Conservation (phyloP, 2,888 invertebrate species). For the Notodonta dromedarius region DNA sequence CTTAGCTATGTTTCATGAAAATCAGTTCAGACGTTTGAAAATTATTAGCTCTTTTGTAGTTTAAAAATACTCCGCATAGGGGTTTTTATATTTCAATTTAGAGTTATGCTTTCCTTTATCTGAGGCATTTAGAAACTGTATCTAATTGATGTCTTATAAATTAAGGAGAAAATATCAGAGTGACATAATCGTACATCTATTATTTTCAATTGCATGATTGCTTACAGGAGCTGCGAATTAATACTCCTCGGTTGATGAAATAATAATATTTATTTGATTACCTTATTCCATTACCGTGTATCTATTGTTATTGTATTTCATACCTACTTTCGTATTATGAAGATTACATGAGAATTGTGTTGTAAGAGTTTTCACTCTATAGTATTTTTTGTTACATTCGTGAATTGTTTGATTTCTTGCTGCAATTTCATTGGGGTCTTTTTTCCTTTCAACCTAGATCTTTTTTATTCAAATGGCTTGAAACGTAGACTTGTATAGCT, state of each 20-base stretch:
- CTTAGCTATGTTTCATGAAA: too few species aligned
- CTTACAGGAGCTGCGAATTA: neutral
- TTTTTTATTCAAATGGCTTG: neutral
- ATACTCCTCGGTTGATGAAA: neutral
- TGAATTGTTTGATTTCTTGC: neutral
- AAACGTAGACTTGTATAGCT: neutral
- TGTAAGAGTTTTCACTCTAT: neutral
- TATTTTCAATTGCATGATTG: neutral
- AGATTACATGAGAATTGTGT: neutral
- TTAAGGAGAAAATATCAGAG: too few species aligned
- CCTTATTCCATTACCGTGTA: neutral
- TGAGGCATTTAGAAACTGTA: too few species aligned
- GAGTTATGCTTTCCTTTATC: too few species aligned
- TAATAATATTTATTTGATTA: neutral
- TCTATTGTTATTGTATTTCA: neutral
- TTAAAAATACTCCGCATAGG: too few species aligned
- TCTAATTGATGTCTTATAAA: too few species aligned
- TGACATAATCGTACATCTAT: neutral
- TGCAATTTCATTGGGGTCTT: neutral
- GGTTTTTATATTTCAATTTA: too few species aligned
- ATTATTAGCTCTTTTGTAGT: too few species aligned
- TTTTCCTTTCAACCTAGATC: neutral
- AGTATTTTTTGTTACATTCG: neutral
- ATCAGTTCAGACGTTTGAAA: too few species aligned
- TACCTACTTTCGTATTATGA: conserved; percentile 13